Percentiles rank a stretch among this genome's conserved stretches.
Conservation (phyloP, 2,888 invertebrate species). For the Polylopha cassiicola region DNA sequence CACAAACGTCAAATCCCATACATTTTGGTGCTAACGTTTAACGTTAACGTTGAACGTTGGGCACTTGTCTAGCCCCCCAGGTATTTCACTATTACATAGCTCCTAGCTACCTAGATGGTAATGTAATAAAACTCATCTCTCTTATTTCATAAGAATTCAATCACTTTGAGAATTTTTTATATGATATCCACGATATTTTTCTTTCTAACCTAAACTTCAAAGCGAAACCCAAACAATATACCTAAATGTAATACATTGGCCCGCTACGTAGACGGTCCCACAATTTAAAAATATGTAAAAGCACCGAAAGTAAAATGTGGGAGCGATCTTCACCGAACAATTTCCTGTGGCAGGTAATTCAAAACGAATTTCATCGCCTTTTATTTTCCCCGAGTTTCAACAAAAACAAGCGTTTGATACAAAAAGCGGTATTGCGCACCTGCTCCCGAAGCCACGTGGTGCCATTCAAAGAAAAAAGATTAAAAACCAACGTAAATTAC, state of each 20-base stretch:
- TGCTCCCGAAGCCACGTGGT: constrained; percentile 34
- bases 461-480: constrained; percentile 26
- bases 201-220: not conserved
- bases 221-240: not conserved
- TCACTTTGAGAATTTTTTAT: too few species aligned
- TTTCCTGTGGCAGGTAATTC: constrained; percentile 22
- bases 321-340: constrained; percentile 19
- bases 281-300: constrained; percentile 4
- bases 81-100: too few species aligned
- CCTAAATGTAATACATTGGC: not conserved
- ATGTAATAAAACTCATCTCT: too few species aligned
- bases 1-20: too few species aligned
- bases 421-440: constrained; percentile 48
- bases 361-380: constrained; percentile 23
- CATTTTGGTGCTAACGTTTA: too few species aligned
- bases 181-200: too few species aligned
- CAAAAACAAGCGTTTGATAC: constrained; percentile 34
- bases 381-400: constrained; percentile 27
- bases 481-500: constrained; percentile 21
- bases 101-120: too few species aligned
- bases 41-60: too few species aligned
- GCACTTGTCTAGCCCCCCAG: too few species aligned
- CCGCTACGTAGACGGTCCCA: not conserved
- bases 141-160: too few species aligned
- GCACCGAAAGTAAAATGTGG: constrained; percentile 11